Percentiles rank a stretch among this genome's conserved stretches.
Conservation (phyloP, 2,113 vertebrate species). For the Apodemus sylvaticus region DNA sequence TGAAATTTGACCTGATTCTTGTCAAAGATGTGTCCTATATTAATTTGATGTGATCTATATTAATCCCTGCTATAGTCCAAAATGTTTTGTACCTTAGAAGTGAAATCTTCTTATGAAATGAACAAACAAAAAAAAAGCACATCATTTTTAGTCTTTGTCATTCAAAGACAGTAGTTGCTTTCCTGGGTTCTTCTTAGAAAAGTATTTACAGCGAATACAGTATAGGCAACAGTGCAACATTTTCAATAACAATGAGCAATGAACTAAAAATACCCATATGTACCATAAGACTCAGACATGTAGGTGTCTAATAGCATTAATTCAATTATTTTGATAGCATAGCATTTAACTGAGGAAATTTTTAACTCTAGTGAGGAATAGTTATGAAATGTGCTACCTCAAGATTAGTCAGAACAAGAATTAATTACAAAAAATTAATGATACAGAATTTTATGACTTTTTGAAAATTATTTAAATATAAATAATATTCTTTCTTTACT, state of each 20-base stretch:
- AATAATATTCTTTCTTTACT: not conserved
- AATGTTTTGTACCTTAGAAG: not conserved
- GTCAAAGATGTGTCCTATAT: not conserved
- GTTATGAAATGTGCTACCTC: not conserved
- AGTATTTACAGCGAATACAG: not conserved
- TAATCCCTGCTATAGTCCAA: not conserved
- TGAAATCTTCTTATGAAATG: not conserved
- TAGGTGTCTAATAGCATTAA: not conserved
- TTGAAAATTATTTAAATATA: not conserved
- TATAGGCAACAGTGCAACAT: not conserved
- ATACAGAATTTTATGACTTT: not conserved
- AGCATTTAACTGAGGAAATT: not conserved
- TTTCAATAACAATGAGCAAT: not conserved
- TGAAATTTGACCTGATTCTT: not conserved
- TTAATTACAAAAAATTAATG: not conserved
- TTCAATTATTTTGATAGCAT: not conserved
- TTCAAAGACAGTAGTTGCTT: not conserved
- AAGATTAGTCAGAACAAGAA: not conserved
- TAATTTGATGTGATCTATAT: not conserved
- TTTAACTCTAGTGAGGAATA: not conserved
- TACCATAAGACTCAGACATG: not conserved
- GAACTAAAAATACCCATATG: not conserved
- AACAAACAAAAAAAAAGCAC: too few relatives aligned
- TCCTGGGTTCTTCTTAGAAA: not conserved
- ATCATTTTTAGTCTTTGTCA: not conserved